Evolutionary conservation across 1,140 invertebrate genomes (phyloP), one percentile per base, ranked within the genome.

Genomic region (Panulirus ornatus): DNA sequence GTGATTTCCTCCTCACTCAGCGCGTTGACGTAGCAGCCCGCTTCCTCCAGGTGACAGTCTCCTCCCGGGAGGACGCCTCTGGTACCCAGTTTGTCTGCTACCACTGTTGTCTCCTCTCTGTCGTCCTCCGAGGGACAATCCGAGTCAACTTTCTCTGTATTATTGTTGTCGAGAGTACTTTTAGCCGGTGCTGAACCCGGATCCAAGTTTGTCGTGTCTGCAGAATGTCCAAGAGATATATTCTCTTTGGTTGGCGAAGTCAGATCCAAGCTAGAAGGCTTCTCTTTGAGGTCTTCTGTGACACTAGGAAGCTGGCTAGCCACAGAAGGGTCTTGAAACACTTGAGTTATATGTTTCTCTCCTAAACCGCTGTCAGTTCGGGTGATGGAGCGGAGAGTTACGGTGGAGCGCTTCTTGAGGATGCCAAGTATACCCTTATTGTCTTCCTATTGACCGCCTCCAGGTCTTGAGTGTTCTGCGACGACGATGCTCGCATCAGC

Each of bases 301-400:
- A 40, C 5, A 8, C 2, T 30, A 27, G 58, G 27, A 16, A 66
- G 27, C 5, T 66, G 58, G n/a, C 9, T 2, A 8, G 58, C 8
- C 2, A 22, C 5, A 22, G 58, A 66, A 6, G 14, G 9, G 34
- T 83, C 27, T 5, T 19, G 38, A 16, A 0, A 36, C 54, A 63
- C 42, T 30, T 22, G 22, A 11, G 22, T 11, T 8, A 19, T 0
- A n/a, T 19, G 16, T 27, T n/a, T 34, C 27, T 51, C 47, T 27
- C 84, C 51, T 2, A 82, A 40, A 54, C 51, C 38, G 16, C 81
- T 90, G 34, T 84, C 30, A 14, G 71, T 84, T 5, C 83, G 54
- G 19, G 36, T 36, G 63, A 84, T 63, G 40, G 73, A 36, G 54
- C 75, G 63, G n/a, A 84, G 38, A 9, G 83, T 84, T 54, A 90